These are phyloP conservation scores for Dendrocincla fuliginosa DNA, from an alignment of 2,797 vertebrate species.

Conservation along the genomic window DNA sequence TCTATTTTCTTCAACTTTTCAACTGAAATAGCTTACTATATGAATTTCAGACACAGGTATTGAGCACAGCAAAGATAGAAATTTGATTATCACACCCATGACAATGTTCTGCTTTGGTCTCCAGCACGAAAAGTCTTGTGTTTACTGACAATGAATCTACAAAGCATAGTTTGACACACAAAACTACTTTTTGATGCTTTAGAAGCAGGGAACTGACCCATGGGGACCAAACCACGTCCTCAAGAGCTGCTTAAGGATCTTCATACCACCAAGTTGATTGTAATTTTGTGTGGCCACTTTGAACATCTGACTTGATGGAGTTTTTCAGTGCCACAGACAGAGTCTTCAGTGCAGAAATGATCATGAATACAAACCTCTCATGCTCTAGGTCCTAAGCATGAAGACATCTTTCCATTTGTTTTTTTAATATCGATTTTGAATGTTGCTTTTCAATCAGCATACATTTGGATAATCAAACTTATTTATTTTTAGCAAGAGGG, in stretches of 20 bases:
- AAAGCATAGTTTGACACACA: background rate
- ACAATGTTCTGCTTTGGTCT: background rate
- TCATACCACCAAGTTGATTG: background rate
- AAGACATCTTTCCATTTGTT: background rate
- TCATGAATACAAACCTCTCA: background rate
- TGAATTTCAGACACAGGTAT: background rate
- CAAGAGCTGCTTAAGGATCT: background rate
- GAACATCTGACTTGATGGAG: background rate
- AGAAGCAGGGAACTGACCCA: background rate
- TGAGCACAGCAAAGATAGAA: background rate
- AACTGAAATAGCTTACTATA: background rate
- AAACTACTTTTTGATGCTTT: background rate
- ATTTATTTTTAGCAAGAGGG: constrained; percentile 36
- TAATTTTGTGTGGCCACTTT: background rate
- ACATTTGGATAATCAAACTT: constrained; percentile 33
- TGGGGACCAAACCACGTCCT: background rate
- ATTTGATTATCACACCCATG: background rate
- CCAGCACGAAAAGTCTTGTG: background rate
- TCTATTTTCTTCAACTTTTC: background rate
- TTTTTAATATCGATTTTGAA: background rate
- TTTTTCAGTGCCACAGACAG: background rate
- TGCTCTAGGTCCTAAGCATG: background rate
- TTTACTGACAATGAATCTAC: background rate
- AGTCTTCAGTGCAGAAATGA: background rate
- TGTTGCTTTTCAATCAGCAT: constrained; percentile 29